Conservation (phyloP, 2,113 vertebrate species). For the Hydrolagus affinis region DNA sequence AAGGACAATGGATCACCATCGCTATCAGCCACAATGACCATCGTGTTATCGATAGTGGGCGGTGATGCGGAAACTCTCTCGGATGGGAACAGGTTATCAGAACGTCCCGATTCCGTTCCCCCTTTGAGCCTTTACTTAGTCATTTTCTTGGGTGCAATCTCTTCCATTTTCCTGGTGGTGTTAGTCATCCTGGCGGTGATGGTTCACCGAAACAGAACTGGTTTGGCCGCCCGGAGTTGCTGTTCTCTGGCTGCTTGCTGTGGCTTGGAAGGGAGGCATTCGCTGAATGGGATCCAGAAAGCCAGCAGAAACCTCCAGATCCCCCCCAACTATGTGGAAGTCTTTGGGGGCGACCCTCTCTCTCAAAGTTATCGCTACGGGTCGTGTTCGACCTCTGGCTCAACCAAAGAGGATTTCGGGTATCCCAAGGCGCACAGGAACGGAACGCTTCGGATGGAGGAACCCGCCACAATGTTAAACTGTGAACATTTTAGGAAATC, state of each 20-base stretch:
- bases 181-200: slow-evolving; percentile 3
- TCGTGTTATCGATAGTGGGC: slow-evolving; percentile 8
- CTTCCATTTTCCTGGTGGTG: background rate
- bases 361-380: slow-evolving; percentile 7
- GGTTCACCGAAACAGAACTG: background rate
- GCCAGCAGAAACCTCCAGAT: slow-evolving; percentile 24
- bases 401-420: background rate
- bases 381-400: background rate
- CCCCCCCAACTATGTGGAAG: slow-evolving; percentile 28
- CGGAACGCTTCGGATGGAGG: too few species aligned
- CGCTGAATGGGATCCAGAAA: slow-evolving; percentile 18
- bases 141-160: background rate
- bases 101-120: background rate
- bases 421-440: background rate
- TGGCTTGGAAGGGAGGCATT: background rate
- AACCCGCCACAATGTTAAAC: too few species aligned
- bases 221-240: background rate
- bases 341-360: background rate
- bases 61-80: background rate
- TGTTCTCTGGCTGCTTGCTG: background rate
- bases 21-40: background rate
- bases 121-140: slow-evolving; percentile 10
- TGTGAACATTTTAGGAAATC: too few species aligned
- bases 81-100: background rate
- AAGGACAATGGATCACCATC: slow-evolving; percentile 30